Conservation (phyloP, 1,140 invertebrate species). For the Drosophila miranda region DNA sequence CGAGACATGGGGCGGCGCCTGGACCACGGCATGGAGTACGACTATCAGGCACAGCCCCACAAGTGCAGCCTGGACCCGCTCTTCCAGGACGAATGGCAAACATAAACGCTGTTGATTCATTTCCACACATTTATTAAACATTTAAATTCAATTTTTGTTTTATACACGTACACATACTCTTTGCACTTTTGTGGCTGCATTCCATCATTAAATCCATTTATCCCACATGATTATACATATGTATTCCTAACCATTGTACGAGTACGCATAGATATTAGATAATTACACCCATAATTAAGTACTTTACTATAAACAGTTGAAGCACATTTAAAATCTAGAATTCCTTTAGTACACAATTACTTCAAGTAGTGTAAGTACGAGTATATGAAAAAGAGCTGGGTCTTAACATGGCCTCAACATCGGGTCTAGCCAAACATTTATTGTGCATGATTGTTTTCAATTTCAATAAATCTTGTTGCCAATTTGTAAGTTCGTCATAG, state of each 20-base stretch:
- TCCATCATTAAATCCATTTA: slow-evolving; percentile 17
- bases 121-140: slow-evolving; percentile 80
- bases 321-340: slow-evolving; percentile 76
- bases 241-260: slow-evolving; percentile 44
- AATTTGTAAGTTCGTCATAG: slow-evolving; percentile 53
- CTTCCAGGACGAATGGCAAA: slow-evolving; percentile 35
- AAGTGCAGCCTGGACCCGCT: slow-evolving; percentile 58
- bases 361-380: slow-evolving; percentile 68
- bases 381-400: slow-evolving; percentile 52
- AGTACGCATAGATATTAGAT: slow-evolving; percentile 36
- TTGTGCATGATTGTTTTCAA: slow-evolving; percentile 78
- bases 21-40: slow-evolving; percentile 11
- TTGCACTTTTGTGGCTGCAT: slow-evolving; percentile 32
- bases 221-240: slow-evolving; percentile 34
- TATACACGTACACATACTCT: slow-evolving; percentile 61
- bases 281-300: slow-evolving; percentile 72
- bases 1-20: slow-evolving; percentile 32
- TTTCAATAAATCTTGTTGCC: slow-evolving; percentile 53
- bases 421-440: slow-evolving; percentile 59
- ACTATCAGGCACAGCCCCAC: slow-evolving; percentile 33
- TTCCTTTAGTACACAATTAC: slow-evolving; percentile 69
- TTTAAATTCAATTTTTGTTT: slow-evolving; percentile 72
- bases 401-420: slow-evolving; percentile 49
- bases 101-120: slow-evolving; percentile 23
- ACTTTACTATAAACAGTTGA: slow-evolving; percentile 68